Base-by-base conservation (phyloP, 2,797 vertebrate species). In the Melanotaenia boesemani region DNA sequence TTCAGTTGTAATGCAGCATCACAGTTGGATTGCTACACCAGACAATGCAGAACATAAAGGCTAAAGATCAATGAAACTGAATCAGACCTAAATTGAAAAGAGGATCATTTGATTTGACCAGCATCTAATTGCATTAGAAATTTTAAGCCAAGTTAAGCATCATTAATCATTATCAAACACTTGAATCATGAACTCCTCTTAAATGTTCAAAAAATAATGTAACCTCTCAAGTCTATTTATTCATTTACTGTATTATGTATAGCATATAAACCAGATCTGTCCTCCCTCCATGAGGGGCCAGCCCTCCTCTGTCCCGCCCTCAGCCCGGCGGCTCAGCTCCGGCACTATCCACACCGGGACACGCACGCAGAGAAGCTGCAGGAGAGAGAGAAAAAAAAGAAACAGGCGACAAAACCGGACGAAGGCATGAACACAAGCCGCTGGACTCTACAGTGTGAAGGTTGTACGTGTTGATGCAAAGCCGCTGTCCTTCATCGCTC, bases 251-350 rank as follows among this genome's bases (percentile, higher is more conserved):
- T 37, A 2, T 18, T 18, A 46, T 46, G 12, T 46, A 18, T 20
- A 18, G 16, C 2, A 16, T n/a, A 65, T 18, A 6, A 20, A 46
- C 50, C 69, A 50, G 34, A 67, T 70, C 50, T 41, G 60, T 76
- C 63, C 64, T 64, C 64, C 70, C 13, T 56, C 67, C 24, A 11
- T 75, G 50, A 80, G 65, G 77, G 90, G 80, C 71, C 76, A 81
- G 71, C 72, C 84, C 82, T 72, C 82, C 72, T 72, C 80, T 39
- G 71, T 75, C 82, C 85, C 85, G 59, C 75, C 84, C 83, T 82
- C 86, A 70, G 56, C 48, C 59, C 70, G 5, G 56, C 70, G 3
- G 56, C 74, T 72, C 46, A 2, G 52, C 65, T 65, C 76, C 44
- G 60, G 58, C 59, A 66, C 44, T 68, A 64, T 85, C 79, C 74